A percentile compares a stretch with the other conserved stretches of the same genome.
phyloP scores from a whole-genome alignment of 2,113 vertebrate genomes.

The Hypanus sabinus region DNA sequence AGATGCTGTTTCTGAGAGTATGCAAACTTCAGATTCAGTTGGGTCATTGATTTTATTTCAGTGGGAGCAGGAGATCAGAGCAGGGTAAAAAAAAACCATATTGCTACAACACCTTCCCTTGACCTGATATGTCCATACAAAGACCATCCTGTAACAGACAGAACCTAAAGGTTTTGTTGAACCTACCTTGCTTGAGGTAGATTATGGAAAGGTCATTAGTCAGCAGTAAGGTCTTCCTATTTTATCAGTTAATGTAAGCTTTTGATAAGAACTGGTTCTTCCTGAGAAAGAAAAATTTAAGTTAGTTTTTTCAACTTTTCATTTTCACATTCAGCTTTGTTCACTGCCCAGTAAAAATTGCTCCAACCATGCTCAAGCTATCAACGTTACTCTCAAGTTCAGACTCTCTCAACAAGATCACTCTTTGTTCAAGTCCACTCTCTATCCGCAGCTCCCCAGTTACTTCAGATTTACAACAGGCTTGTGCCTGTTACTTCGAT shows the following conservation, averaged over 20 bases:
- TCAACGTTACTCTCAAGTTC: not conserved
- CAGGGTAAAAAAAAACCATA: not conserved
- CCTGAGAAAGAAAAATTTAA: not conserved
- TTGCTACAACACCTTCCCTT: not conserved
- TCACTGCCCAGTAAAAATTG: not conserved
- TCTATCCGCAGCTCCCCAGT: not conserved
- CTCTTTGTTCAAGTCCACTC: not conserved
- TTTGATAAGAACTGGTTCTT: not conserved
- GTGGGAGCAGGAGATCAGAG: not conserved
- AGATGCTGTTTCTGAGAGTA: not conserved
- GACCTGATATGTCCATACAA: not conserved
- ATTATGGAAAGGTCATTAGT: not conserved
- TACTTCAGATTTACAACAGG: not conserved
- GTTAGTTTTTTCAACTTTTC: not conserved
- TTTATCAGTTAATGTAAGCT: not conserved
- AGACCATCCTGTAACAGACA: not conserved
- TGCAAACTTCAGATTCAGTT: not conserved
- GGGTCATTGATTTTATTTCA: not conserved
- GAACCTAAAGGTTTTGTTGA: not conserved
- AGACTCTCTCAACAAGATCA: not conserved
- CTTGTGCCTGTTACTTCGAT: not conserved
- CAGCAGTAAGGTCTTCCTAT: not conserved
- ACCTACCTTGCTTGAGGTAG: not conserved
- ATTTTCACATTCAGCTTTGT: not conserved
- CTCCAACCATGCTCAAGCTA: not conserved